Evolutionary conservation across 2,797 vertebrate species (phyloP).

Genomic region (Danio albolineatus): DNA sequence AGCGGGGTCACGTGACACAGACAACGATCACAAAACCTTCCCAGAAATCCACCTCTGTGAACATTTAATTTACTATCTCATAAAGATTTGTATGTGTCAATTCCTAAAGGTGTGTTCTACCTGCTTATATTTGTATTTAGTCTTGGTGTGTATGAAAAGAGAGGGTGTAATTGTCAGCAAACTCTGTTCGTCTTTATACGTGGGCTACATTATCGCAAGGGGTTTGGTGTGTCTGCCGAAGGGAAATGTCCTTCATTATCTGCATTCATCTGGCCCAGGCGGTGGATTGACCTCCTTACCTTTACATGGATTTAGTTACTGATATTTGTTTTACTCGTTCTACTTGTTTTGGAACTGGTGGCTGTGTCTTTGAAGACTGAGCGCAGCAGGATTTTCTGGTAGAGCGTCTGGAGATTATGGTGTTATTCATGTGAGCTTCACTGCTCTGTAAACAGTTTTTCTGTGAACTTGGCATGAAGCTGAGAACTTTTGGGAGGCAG

Average conservation of each 20-base stretch:
- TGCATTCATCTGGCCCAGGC: slow-evolving; percentile 22
- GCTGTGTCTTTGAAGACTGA: slow-evolving; percentile 20
- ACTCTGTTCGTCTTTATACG: slow-evolving; percentile 24
- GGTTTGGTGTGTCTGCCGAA: neutral
- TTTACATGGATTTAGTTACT: slow-evolving; percentile 36
- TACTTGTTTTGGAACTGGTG: slow-evolving; percentile 30
- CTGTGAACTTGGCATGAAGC: slow-evolving; percentile 37
- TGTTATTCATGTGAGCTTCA: slow-evolving; percentile 34
- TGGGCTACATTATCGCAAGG: neutral
- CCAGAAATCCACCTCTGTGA: neutral
- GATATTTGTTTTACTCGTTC: slow-evolving; percentile 29
- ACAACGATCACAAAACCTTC: neutral
- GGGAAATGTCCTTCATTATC: slow-evolving; percentile 38
- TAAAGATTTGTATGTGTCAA: neutral
- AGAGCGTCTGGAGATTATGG: slow-evolving; percentile 26
- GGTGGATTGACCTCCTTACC: slow-evolving; percentile 18
- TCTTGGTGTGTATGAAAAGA: neutral
- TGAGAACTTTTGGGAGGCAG: slow-evolving; percentile 11
- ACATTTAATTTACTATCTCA: neutral
- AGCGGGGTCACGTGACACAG: too few relatives aligned
- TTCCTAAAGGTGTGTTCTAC: neutral
- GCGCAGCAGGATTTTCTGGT: slow-evolving; percentile 30
- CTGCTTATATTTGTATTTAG: neutral
- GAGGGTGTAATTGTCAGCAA: neutral
- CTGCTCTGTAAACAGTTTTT: slow-evolving; percentile 32